Evolutionary conservation across 2,888 invertebrate genomes (phyloP), one percentile per base, ranked within the genome.

Genomic region (Conomelus anceps): DNA sequence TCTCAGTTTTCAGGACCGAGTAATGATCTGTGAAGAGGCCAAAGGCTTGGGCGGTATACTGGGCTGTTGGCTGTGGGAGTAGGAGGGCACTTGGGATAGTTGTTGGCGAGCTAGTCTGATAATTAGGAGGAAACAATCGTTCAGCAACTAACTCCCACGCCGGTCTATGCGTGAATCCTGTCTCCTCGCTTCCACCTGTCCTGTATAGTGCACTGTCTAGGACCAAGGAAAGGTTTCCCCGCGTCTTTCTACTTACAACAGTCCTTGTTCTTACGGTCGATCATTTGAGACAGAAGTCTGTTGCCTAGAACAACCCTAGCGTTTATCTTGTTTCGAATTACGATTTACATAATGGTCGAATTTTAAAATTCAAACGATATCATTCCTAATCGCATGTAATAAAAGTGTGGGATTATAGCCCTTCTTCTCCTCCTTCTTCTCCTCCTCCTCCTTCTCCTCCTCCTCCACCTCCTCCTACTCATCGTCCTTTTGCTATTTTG

Each of bases 121-220:
- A 86, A 86, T 29, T 23, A 29, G 24, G 86, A 86, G 86, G 86
- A 86, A 86, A 86, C 24, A 29, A 26, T 86, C 86, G 63, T 63
- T 63, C 63, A 63, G n/a, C 23, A 17, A 23, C 26, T 24, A 29
- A 86, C 86, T 86, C 86, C 86, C 86, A 86, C 86, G 86, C 86
- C 24, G 86, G 26, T 86, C 86, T 86, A 86, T 86, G 86, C 86
- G 86, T 86, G 86, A 86, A 86, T 86, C 86, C 86, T 86, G 86
- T 86, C 24, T 26, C 7, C 29, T 22, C 24, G 23, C 29, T 23
- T 86, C 29, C 29, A 24, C 86, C 29, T 86, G 86, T 86, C 86
- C 26, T n/a, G n/a, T n/a, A n/a, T n/a, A n/a, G n/a, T n/a, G n/a
- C n/a, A n/a, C n/a, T n/a, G n/a, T n/a, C n/a, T 63, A 63, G 1